Percentiles rank a stretch among this genome's conserved stretches.
Conservation (phyloP, 2,888 invertebrate genomes). For the Parnassius orleans region DNA sequence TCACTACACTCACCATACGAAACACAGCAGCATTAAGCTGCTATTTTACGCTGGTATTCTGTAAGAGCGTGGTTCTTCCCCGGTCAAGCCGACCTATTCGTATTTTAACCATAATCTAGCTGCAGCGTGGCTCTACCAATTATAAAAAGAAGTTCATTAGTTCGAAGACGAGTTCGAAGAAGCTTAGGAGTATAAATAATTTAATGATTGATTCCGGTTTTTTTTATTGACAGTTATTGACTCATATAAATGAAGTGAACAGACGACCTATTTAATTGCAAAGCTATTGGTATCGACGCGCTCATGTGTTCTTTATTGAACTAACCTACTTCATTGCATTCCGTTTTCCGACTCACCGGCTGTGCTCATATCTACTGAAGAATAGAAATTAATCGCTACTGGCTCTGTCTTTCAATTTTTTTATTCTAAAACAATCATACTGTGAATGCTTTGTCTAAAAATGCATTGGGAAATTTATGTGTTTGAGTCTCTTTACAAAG, state of each 20-base stretch:
- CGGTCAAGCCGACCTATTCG: too few species aligned
- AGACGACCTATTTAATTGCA: slow-evolving; percentile 52
- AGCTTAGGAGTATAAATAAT: neutral
- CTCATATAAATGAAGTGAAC: slow-evolving; percentile 9
- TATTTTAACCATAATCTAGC: too few species aligned
- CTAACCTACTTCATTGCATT: slow-evolving; percentile 32
- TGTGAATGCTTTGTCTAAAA: neutral
- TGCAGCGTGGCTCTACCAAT: too few species aligned
- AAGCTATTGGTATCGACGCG: slow-evolving; percentile 40
- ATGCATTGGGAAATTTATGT: neutral
- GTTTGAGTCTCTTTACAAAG: too few species aligned
- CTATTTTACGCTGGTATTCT: too few species aligned
- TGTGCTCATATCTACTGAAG: slow-evolving; percentile 23
- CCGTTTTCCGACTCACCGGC: slow-evolving; percentile 17
- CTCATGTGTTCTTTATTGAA: slow-evolving; percentile 51
- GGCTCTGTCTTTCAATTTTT: slow-evolving; percentile 6
- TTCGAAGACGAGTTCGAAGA: neutral
- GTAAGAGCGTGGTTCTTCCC: too few species aligned
- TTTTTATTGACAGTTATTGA: slow-evolving; percentile 13
- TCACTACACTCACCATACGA: too few species aligned
- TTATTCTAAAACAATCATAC: neutral
- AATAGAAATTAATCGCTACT: slow-evolving; percentile 21
- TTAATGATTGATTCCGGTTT: neutral
- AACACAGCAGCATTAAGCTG: too few species aligned
- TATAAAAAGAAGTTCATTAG: neutral